phyloP scores from a whole-genome alignment of 2,797 vertebrate species.

The Anomalospiza imberbis region DNA sequence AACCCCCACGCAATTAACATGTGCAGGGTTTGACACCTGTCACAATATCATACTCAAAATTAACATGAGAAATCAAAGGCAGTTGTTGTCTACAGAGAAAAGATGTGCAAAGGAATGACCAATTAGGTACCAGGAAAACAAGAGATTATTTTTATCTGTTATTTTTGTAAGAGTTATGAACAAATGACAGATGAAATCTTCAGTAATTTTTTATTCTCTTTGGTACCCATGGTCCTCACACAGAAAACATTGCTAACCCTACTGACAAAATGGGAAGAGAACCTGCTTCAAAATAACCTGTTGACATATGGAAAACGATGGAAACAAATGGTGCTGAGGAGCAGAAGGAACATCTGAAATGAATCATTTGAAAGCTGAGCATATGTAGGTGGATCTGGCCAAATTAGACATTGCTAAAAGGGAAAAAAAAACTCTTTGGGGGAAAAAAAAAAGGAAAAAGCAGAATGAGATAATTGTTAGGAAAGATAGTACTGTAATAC shows the following conservation, averaged over 20 bases:
- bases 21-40: background rate
- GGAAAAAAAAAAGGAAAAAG: slow-evolving; percentile 36
- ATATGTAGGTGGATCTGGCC: slow-evolving; percentile 71
- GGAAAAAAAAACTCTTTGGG: background rate
- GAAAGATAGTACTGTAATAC: slow-evolving; percentile 21
- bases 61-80: background rate
- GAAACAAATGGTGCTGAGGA: slow-evolving; percentile 70
- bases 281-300: slow-evolving; percentile 63
- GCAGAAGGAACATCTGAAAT: slow-evolving; percentile 75
- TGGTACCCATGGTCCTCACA: background rate
- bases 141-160: background rate
- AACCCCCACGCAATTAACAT: background rate
- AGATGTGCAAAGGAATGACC: background rate
- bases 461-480: slow-evolving; percentile 63
- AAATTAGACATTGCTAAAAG: slow-evolving; percentile 60
- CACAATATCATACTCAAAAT: background rate
- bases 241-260: slow-evolving; percentile 8
- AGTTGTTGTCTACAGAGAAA: background rate
- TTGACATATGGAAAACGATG: slow-evolving; percentile 69
- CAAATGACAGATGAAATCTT: background rate
- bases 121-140: background rate
- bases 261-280: slow-evolving; percentile 12
- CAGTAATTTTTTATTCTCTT: background rate
- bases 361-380: slow-evolving; percentile 72
- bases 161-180: slow-evolving; percentile 10